These are phyloP conservation scores for Strix uralensis DNA, from an alignment of 2,113 vertebrate species.

Conservation along the genomic window DNA sequence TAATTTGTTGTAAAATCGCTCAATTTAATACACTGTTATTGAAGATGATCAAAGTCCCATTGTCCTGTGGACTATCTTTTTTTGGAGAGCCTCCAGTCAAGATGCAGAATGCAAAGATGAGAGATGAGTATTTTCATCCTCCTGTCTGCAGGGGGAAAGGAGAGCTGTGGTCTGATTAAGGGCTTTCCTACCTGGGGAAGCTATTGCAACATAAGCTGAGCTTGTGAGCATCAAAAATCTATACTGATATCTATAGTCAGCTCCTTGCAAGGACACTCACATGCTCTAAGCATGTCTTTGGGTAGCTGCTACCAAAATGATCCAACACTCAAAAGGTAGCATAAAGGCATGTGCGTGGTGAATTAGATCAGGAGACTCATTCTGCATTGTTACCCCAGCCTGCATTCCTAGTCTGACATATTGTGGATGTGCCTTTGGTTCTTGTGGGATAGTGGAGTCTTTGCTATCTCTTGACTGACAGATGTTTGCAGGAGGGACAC, in stretches of 20 bases:
- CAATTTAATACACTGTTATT: neutral
- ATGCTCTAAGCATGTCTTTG: neutral
- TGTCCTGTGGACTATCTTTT: neutral
- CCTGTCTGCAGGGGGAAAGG: neutral
- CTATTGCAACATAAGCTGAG: neutral
- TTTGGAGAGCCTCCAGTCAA: neutral
- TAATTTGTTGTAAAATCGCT: neutral
- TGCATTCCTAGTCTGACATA: neutral
- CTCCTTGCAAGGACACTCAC: neutral
- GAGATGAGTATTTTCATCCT: neutral
- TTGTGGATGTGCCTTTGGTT: fast-evolving
- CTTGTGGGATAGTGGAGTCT: neutral
- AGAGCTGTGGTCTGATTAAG: neutral
- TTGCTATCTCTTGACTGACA: neutral
- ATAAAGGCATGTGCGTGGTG: neutral
- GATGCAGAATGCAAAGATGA: neutral
- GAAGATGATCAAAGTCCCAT: neutral
- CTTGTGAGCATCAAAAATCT: neutral
- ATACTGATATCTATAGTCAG: neutral
- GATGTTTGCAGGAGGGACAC: neutral
- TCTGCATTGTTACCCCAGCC: neutral
- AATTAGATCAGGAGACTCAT: neutral
- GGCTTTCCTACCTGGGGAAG: neutral
- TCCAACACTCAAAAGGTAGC: neutral
- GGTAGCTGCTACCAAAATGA: neutral